Evolutionary conservation across 1,140 invertebrate genomes (phyloP).

Genomic region (Chrysoperla carnea): DNA sequence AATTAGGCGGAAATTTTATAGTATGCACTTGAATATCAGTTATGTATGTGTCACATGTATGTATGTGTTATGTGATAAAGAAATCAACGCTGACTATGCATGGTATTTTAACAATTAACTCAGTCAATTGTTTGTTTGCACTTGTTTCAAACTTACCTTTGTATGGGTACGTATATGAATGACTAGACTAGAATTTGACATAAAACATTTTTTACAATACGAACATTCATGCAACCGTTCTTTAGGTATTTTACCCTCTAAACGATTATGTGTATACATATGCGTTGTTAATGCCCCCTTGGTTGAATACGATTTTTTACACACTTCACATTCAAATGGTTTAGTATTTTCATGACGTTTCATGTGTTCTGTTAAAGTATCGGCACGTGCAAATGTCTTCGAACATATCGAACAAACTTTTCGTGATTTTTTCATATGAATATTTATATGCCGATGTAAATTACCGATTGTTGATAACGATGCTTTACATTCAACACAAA

Average conservation of each 20-base stretch:
- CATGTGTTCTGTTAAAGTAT: background rate
- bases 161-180: background rate
- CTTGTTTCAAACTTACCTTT: background rate
- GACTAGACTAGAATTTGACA: background rate
- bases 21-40: too few species aligned
- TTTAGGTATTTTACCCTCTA: background rate
- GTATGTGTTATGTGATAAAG: too few species aligned
- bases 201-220: background rate
- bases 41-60: too few species aligned
- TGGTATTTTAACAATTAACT: too few species aligned
- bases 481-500: background rate
- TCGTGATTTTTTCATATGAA: background rate
- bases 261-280: background rate
- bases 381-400: background rate
- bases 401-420: background rate
- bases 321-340: background rate
- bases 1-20: too few species aligned
- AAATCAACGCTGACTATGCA: too few species aligned
- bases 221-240: background rate
- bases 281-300: background rate
- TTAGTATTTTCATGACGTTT: background rate
- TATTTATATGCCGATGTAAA: slow-evolving; percentile 1
- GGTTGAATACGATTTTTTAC: background rate
- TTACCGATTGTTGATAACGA: background rate
- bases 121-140: too few species aligned